Conservation (phyloP, 2,888 invertebrate genomes). For the Cecidostiba fungosa region DNA sequence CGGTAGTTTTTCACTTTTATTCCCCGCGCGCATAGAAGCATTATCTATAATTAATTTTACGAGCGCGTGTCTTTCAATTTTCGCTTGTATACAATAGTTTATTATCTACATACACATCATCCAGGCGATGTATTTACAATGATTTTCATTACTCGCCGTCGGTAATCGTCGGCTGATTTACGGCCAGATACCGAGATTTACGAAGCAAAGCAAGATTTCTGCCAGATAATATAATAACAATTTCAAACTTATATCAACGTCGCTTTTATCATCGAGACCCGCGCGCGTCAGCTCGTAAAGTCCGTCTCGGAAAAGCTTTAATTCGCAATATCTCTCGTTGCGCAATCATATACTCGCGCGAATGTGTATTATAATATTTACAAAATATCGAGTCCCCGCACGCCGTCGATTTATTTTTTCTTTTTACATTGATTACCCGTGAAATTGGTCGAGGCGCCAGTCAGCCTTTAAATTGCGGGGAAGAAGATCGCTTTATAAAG, state of each 20-base stretch:
- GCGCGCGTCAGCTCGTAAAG: slow-evolving; percentile 31
- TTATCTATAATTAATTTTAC: slow-evolving; percentile 42
- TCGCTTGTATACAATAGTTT: slow-evolving; percentile 19
- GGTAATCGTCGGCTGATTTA: slow-evolving; percentile 40
- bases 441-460: too few species aligned
- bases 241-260: slow-evolving; percentile 15
- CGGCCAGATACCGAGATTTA: slow-evolving; percentile 38
- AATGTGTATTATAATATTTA: too few species aligned
- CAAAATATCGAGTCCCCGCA: not conserved
- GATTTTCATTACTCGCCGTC: slow-evolving; percentile 39
- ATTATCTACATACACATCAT: slow-evolving; percentile 25
- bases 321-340: not conserved
- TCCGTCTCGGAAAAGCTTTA: not conserved
- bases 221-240: slow-evolving; percentile 22
- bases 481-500: slow-evolving; percentile 48
- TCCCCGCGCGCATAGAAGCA: not conserved
- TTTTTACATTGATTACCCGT: too few species aligned
- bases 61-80: not conserved
- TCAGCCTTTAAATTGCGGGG: not conserved
- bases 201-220: slow-evolving; percentile 27
- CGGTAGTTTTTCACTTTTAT: slow-evolving; percentile 5
- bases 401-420: not conserved
- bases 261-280: slow-evolving; percentile 47
- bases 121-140: slow-evolving; percentile 36
- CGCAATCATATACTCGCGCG: too few species aligned